Conservation (phyloP, 2,113 vertebrate genomes). For the Notarius quadriscutis region DNA sequence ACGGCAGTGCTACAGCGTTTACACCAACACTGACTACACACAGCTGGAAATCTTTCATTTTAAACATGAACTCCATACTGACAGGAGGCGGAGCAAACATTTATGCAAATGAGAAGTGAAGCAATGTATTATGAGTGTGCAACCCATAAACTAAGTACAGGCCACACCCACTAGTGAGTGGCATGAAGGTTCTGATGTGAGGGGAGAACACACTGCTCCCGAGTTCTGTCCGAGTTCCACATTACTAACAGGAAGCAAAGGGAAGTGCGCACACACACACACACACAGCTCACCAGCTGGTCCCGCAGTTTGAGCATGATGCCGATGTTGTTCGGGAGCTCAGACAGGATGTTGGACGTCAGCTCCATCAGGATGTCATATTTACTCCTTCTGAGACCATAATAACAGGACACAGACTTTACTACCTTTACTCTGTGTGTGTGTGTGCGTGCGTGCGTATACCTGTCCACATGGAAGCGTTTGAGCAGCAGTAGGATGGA, state of each 20-base stretch:
- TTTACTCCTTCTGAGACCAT: conserved; percentile 80
- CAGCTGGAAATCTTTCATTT: background rate
- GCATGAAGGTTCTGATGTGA: too few species aligned
- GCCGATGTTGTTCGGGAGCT: conserved; percentile 71
- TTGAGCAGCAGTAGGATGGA: conserved; percentile 91
- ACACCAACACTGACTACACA: background rate
- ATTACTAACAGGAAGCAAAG: too few species aligned
- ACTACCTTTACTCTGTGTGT: background rate
- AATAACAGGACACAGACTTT: background rate
- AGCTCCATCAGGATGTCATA: conserved; percentile 92
- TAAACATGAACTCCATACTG: background rate
- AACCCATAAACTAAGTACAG: background rate
- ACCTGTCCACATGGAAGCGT: conserved; percentile 91
- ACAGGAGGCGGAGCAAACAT: background rate
- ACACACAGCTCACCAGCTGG: conserved; percentile 78
- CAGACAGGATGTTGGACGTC: conserved; percentile 77
- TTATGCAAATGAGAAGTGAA: background rate
- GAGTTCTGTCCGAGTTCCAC: background rate
- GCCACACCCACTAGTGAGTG: background rate
- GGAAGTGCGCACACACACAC: background rate
- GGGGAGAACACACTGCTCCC: background rate
- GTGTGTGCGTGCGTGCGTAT: background rate
- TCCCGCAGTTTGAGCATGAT: conserved; percentile 77
- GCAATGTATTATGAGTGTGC: background rate
- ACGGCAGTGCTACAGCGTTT: background rate